Percentiles rank a stretch among this genome's conserved stretches.
Evolutionary conservation across 2,888 invertebrate species (phyloP).

Genomic region (Ephialtes manifestator): DNA sequence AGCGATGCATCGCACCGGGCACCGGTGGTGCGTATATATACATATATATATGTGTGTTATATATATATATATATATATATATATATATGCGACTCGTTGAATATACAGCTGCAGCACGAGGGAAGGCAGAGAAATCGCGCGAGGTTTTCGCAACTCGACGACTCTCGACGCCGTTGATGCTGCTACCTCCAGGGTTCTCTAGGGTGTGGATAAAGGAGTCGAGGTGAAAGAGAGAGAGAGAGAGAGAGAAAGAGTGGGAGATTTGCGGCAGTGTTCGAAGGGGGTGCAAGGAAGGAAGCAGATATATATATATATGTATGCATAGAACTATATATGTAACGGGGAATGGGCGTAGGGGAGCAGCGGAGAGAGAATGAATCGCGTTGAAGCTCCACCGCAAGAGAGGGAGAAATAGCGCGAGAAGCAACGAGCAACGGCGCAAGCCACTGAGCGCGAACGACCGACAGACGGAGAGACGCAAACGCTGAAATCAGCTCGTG

Average conservation of each 20-base stretch:
- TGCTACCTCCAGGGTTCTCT: constrained; percentile 24
- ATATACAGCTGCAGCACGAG: constrained; percentile 21
- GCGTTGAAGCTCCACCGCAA: constrained; percentile 33
- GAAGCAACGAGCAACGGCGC: constrained; percentile 38
- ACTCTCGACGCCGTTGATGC: neutral
- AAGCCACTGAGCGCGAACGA: constrained; percentile 39
- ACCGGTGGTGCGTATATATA: neutral
- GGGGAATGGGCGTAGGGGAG: constrained; percentile 11
- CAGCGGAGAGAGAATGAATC: constrained; percentile 51
- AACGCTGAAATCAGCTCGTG: constrained; percentile 85
- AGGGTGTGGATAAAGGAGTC: constrained; percentile 46
- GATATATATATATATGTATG: neutral
- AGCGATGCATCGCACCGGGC: constrained; percentile 19
- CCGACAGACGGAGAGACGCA: constrained; percentile 77
- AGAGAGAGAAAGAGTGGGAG: constrained; percentile 25
- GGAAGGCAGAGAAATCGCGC: constrained; percentile 19
- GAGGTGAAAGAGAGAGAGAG: constrained; percentile 20
- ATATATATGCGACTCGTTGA: neutral
- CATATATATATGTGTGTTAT: neutral
- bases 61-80: neutral
- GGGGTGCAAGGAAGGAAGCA: constrained; percentile 39
- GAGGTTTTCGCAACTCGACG: constrained; percentile 34
- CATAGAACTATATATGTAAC: neutral
- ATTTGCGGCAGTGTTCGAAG: neutral
- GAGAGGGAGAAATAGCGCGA: constrained; percentile 52